Percentiles rank a stretch among this genome's conserved stretches.
Conservation (phyloP, 2,113 vertebrate genomes). For the Egretta garzetta region DNA sequence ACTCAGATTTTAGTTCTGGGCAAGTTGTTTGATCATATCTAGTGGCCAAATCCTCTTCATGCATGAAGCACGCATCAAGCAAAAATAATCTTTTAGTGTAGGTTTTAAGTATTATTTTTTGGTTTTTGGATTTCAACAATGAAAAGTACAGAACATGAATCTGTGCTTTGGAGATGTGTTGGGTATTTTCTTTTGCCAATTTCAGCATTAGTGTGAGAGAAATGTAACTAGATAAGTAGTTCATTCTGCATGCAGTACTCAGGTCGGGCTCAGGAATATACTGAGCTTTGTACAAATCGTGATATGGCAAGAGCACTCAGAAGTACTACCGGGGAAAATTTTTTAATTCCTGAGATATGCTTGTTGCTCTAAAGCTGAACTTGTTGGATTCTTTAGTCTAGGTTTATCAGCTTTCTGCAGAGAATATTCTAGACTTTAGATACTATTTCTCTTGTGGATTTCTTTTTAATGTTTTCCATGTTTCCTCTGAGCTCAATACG, state of each 20-base stretch:
- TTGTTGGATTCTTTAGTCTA: neutral
- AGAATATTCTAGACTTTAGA: neutral
- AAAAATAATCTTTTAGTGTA: neutral
- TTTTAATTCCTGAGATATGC: neutral
- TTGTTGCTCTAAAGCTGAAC: neutral
- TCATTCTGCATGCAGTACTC: neutral
- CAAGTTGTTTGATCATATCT: neutral
- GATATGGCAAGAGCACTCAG: neutral
- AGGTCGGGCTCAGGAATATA: neutral
- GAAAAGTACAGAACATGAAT: neutral
- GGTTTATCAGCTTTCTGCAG: neutral
- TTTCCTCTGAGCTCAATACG: neutral
- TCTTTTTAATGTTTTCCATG: neutral
- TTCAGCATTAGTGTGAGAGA: neutral
- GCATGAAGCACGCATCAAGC: neutral
- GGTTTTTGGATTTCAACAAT: neutral
- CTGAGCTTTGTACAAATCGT: neutral
- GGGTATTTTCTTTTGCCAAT: neutral
- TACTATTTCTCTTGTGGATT: neutral
- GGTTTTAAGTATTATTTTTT: neutral
- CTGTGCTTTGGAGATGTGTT: neutral
- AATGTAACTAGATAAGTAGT: neutral
- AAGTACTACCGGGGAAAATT: neutral
- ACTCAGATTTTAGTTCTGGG: neutral
- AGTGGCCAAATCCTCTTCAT: neutral